Evolutionary conservation across 1,140 invertebrate species (phyloP).

Genomic region (Epicauta chinensis): DNA sequence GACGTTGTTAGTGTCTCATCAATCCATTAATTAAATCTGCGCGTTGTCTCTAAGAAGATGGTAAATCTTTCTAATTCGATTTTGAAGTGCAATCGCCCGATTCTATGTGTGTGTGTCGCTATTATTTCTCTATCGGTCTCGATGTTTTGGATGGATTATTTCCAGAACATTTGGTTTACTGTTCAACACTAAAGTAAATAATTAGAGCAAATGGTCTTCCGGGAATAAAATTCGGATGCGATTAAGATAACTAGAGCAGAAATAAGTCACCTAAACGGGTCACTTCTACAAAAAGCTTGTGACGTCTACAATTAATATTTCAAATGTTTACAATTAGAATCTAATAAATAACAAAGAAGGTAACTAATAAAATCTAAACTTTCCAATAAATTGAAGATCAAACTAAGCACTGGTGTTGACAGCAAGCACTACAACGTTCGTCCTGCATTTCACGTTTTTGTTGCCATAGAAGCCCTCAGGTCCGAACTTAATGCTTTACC

Average conservation of each 20-base stretch:
- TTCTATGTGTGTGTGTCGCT: too few species aligned
- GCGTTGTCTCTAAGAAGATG: slow-evolving; percentile 15
- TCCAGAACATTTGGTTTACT: slow-evolving; percentile 11
- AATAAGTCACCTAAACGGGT: too few species aligned
- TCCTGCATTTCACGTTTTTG: background rate
- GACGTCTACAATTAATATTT: too few species aligned
- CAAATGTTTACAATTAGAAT: too few species aligned
- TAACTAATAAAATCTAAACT: slow-evolving; percentile 28
- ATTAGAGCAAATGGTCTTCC: slow-evolving; percentile 3
- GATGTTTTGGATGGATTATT: slow-evolving; percentile 4
- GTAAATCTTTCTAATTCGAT: slow-evolving; percentile 22
- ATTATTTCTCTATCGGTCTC: background rate
- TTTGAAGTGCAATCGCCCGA: slow-evolving; percentile 7
- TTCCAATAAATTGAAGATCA: slow-evolving; percentile 31
- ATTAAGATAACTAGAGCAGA: too few species aligned
- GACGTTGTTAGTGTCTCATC: slow-evolving; percentile 8
- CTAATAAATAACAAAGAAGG: too few species aligned
- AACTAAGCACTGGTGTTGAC: slow-evolving; percentile 21
- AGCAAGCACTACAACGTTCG: slow-evolving; percentile 2
- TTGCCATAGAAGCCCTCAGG: background rate
- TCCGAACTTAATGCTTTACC: background rate
- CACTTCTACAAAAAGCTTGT: too few species aligned
- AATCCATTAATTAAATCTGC: slow-evolving; percentile 29
- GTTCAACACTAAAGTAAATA: slow-evolving; percentile 14
- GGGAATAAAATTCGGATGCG: too few species aligned